Percentiles rank a stretch among this genome's conserved stretches.
These are phyloP conservation scores for Mionectes olivaceus DNA, from an alignment of 2,797 vertebrate species.

Conservation along the genomic window DNA sequence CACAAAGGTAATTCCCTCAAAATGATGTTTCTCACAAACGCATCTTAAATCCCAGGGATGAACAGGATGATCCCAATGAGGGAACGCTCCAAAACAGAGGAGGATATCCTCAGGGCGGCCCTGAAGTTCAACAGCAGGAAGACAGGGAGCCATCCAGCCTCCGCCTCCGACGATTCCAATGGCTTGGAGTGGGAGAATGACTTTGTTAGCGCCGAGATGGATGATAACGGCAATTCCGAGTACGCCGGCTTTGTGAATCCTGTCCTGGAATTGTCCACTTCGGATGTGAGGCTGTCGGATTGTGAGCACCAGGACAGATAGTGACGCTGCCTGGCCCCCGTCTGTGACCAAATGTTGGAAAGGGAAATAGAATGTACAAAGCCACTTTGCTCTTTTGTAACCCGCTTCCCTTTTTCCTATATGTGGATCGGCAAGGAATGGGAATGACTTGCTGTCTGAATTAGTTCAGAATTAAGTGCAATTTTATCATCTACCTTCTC, in stretches of 20 bases:
- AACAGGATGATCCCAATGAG: conserved; percentile 88
- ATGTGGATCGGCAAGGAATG: not conserved
- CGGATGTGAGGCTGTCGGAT: conserved; percentile 59
- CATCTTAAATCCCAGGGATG: conserved; percentile 83
- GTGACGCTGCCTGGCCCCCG: not conserved
- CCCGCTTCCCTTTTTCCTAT: not conserved
- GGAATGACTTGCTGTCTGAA: conserved; percentile 25
- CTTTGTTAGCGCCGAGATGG: conserved; percentile 89
- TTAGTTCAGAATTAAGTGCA: conserved; percentile 78
- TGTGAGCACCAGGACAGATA: conserved; percentile 79
- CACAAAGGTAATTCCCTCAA: not conserved
- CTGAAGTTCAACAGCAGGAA: conserved; percentile 81
- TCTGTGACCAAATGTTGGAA: conserved; percentile 24
- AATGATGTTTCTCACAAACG: accelerated
- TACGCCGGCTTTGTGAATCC: conserved; percentile 93
- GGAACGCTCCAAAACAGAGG: conserved; percentile 94
- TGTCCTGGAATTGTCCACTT: conserved; percentile 84
- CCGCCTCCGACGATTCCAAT: conserved; percentile 91
- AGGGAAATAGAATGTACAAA: conserved; percentile 12
- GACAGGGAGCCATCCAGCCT: conserved; percentile 85
- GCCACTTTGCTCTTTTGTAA: not conserved
- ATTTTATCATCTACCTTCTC: conserved; percentile 77
- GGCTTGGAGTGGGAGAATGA: conserved; percentile 98
- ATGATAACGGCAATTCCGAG: conserved; percentile 88
- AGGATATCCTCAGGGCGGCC: conserved; percentile 93